A percentile compares a stretch with the other conserved stretches of the same genome.
Evolutionary conservation across 2,888 invertebrate species (phyloP).

Genomic region (Diarsia brunnea): DNA sequence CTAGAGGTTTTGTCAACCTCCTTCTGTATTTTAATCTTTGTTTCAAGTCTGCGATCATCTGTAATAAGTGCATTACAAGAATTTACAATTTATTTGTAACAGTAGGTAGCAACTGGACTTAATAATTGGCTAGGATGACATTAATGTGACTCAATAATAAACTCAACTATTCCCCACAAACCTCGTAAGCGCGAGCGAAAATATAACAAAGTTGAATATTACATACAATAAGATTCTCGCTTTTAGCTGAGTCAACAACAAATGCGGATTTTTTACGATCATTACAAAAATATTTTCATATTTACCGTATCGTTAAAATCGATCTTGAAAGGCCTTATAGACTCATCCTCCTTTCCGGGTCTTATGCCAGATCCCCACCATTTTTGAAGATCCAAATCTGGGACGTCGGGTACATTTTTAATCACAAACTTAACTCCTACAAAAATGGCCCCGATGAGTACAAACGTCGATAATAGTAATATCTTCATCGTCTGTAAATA

Average conservation of each 20-base stretch:
- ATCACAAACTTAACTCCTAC: slow-evolving; percentile 70
- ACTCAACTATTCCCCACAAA: background rate
- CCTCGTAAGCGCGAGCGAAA: too few relatives aligned
- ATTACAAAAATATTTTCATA: slow-evolving; percentile 9
- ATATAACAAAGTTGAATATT: background rate
- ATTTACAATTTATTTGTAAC: background rate
- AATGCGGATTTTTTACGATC: background rate
- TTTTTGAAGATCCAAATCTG: slow-evolving; percentile 78
- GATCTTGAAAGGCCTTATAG: slow-evolving; percentile 81
- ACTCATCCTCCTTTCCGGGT: slow-evolving; percentile 74
- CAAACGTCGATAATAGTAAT: slow-evolving; percentile 65
- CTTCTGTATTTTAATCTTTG: slow-evolving; percentile 89
- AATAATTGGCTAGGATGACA: background rate
- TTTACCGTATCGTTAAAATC: slow-evolving; percentile 85
- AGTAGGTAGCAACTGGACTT: background rate
- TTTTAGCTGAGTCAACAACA: background rate
- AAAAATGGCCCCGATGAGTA: slow-evolving; percentile 71
- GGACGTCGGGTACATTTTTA: slow-evolving; percentile 73
- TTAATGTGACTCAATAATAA: background rate
- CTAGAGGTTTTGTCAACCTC: slow-evolving; percentile 91
- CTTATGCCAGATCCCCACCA: slow-evolving; percentile 84
- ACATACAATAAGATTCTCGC: background rate
- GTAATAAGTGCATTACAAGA: slow-evolving; percentile 59
- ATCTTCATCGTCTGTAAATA: slow-evolving; percentile 83
- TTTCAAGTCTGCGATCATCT: slow-evolving; percentile 91